Base-by-base conservation (phyloP, 1,140 invertebrate genomes). In the Stegodyphus mimosarum region DNA sequence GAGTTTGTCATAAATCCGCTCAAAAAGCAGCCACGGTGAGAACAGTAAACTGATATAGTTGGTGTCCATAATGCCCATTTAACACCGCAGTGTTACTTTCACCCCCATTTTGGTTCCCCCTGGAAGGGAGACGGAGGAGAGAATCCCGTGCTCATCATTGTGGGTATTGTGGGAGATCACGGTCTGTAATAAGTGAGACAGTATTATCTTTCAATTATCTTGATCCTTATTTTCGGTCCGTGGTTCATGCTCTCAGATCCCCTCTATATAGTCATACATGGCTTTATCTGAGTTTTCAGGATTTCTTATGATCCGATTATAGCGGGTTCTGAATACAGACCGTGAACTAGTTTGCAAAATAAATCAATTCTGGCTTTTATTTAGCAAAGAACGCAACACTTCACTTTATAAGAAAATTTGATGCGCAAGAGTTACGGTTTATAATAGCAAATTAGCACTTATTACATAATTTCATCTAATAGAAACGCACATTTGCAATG, bases 161-260 rank as follows among this genome's bases (percentile, higher is more conserved):
- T 17, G 77, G 77, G 67, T 70, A 69, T 67, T 80, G 77, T 52
- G 77, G 67, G 64, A 15, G 51, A 80, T 80, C 67, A 60, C 33
- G 66, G 64, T 33, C 33, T 51, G 18, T 78, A 80, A 52, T 60
- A 71, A 80, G 50, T 55, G 77, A 52, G 51, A 17, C 15, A 49
- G 77, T 80, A 80, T 80, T 80, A 80, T 80, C 77, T 80, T 80
- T 80, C 77, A 80, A 80, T 80, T 80, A 80, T 80, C 77, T 80
- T 71, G 66, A 80, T 80, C 11, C 77, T 18, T n/a, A 15, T 33
- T 63, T 63, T 71, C 48, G 53, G 17, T 6, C 55, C 73, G 5
- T 60, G 33, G 7, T 15, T n/a, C 33, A 33, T 3, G 33, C 3
- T 33, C 3, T 33, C 33, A 33, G 33, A 33, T 33, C 33, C 33